Conservation (phyloP, 1,140 invertebrate genomes). For the Atta cephalotes region DNA sequence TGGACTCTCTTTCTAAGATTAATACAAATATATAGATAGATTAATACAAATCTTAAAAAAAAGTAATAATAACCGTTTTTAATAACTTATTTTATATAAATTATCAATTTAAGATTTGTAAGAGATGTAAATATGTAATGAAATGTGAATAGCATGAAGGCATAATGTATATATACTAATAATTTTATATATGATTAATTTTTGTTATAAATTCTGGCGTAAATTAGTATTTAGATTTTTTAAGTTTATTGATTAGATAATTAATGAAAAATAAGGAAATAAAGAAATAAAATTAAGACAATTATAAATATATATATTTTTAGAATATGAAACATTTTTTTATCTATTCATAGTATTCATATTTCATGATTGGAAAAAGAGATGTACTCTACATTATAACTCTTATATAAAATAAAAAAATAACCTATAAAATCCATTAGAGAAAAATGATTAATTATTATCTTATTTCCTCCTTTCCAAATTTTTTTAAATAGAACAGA, state of each 20-base stretch:
- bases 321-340: not conserved
- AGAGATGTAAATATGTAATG: not conserved
- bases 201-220: not conserved
- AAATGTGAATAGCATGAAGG: not conserved
- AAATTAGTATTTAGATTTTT: not conserved
- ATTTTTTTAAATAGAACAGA: not conserved
- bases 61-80: not conserved
- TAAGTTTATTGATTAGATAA: not conserved
- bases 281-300: not conserved
- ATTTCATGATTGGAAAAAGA: not conserved
- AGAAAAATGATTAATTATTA: not conserved
- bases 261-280: not conserved
- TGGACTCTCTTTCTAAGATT: not conserved
- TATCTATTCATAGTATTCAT: not conserved
- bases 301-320: not conserved
- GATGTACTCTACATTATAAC: not conserved
- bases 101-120: not conserved
- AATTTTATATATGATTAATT: not conserved
- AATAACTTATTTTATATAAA: not conserved
- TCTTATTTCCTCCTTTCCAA: not conserved
- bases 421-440: not conserved
- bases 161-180: not conserved
- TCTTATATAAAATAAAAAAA: not conserved
- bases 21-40: not conserved
- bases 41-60: not conserved